A percentile compares a stretch with the other conserved stretches of the same genome.
phyloP scores from a whole-genome alignment of 2,888 invertebrate genomes.

The Brachyptera putata region DNA sequence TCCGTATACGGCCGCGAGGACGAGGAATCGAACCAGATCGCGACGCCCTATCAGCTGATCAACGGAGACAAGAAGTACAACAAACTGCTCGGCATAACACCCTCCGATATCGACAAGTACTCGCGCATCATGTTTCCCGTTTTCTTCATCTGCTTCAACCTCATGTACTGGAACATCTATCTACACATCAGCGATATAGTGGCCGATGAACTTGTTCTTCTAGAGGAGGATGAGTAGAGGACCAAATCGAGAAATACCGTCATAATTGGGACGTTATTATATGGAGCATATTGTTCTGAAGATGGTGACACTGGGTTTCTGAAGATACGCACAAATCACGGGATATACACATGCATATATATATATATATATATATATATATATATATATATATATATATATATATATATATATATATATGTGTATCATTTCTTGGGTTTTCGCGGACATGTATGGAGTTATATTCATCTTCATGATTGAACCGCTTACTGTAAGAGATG shows the following conservation, averaged over 20 bases:
- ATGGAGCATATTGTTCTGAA: too few species aligned
- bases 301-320: too few species aligned
- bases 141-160: constrained; percentile 97
- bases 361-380: constrained; percentile 17
- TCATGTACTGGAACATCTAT: constrained; percentile 98
- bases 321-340: too few species aligned
- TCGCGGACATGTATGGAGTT: too few species aligned
- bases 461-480: too few species aligned
- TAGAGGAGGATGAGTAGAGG: constrained; percentile 60
- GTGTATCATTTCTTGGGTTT: too few species aligned
- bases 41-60: constrained; percentile 66
- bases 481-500: too few species aligned
- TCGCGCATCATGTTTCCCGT: constrained; percentile 97
- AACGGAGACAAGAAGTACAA: constrained; percentile 83
- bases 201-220: constrained; percentile 85
- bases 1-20: constrained; percentile 77
- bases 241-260: too few species aligned
- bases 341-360: constrained; percentile 3
- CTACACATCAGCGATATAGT: constrained; percentile 94
- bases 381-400: neutral
- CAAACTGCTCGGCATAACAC: constrained; percentile 85
- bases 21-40: constrained; percentile 57
- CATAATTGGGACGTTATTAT: too few species aligned
- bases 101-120: constrained; percentile 98
- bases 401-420: neutral